phyloP scores from a whole-genome alignment of 1,140 invertebrate genomes.

The Anastatus disparis region DNA sequence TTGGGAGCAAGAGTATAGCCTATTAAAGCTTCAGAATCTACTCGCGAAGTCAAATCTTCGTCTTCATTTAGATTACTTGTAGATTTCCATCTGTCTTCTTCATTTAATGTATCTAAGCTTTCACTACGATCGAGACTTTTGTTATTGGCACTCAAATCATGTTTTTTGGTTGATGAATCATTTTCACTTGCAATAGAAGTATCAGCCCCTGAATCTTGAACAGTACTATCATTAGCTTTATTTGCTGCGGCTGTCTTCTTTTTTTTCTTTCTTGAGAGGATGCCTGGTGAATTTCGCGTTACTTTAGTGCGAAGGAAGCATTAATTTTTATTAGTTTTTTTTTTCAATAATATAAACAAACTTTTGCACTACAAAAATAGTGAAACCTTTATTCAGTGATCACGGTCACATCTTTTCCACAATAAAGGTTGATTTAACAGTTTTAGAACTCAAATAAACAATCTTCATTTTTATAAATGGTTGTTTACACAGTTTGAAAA shows the following conservation, averaged over 20 bases:
- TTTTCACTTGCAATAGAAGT: not conserved
- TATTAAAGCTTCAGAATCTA: conserved; percentile 43
- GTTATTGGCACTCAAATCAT: not conserved
- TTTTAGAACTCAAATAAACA: no score
- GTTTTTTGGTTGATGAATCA: not conserved
- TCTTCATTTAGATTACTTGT: not conserved
- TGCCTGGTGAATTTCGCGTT: no score
- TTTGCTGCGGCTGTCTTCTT: conserved; percentile 45
- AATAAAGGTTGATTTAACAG: no score
- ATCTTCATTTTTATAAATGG: no score
- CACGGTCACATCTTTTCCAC: no score
- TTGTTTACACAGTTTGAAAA: no score
- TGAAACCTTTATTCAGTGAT: no score
- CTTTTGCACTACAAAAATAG: no score
- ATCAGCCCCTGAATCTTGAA: conserved; percentile 5
- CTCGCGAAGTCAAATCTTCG: conserved; percentile 39
- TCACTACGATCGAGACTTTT: not conserved
- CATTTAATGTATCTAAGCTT: not conserved
- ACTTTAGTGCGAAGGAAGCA: no score
- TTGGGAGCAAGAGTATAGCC: conserved; percentile 50
- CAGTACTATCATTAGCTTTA: conserved; percentile 6
- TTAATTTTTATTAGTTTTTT: no score
- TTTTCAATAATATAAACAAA: no score
- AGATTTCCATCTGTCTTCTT: not conserved
- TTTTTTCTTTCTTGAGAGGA: conserved; percentile 55